Evolutionary conservation across 2,113 vertebrate genomes (phyloP), one percentile per base, ranked within the genome.

Genomic region (Puffinus mauretanicus): DNA sequence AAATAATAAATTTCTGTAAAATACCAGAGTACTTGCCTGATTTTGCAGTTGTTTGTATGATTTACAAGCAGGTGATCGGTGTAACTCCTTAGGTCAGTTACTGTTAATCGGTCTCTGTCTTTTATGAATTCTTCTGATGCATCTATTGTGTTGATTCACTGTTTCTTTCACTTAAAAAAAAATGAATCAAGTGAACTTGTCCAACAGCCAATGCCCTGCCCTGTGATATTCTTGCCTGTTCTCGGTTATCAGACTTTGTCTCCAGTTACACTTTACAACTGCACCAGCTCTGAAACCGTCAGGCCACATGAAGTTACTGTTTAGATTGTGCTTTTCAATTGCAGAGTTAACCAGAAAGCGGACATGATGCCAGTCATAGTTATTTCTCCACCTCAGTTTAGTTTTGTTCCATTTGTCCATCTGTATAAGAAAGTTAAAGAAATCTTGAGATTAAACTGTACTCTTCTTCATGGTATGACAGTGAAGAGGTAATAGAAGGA

Each of bases 161-260:
- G 40, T 44, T 51, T 77, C 38, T 38, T 38, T 73, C 24, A 20
- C 27, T 75, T 75, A 40, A 65, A 85, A 55, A 51, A 66, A 85
- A 66, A 13, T 29, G 1, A 38, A 81, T 90, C 54, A 21, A 36
- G 30, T 61, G 51, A 49, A 58, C 32, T 71, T 64, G 24, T 40
- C 61, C 12, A 47, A 16, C 14, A 54, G 46, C 55, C 2, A 0
- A 0, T 79, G 40, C 27, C 36, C 24, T 60, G 24, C 57, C 42
- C 58, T 83, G 27, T 52, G 30, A 32, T 66, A 21, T 40, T 70
- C 29, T 52, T 46, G 34, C 30, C 61, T 75, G 8, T 66, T 90
- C 73, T 92, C 51, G 34, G 22, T 65, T 75, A 51, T 8, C 19
- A 4, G 5, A 5, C 30, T 77, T 55, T 60, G 26, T 65, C 60